A percentile compares a stretch with the other conserved stretches of the same genome.
Conservation (phyloP, 2,888 invertebrate species). For the Baccha elongata region DNA sequence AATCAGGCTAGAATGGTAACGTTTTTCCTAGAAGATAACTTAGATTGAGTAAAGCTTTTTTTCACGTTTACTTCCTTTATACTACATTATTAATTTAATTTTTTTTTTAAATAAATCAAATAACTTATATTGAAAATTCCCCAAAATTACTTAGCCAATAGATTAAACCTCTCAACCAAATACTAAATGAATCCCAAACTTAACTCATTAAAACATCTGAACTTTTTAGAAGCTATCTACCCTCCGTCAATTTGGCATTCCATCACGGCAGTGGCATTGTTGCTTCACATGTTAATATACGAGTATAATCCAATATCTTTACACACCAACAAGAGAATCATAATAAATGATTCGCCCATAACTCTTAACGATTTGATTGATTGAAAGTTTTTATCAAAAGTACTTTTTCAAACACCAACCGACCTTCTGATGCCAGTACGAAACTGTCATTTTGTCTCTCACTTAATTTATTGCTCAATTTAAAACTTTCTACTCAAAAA, state of each 20-base stretch:
- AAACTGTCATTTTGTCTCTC: constrained; percentile 48
- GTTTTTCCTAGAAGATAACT: no score
- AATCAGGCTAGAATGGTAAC: no score
- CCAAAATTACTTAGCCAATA: no score
- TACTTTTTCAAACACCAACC: constrained; percentile 44
- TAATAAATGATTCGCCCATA: constrained; percentile 58
- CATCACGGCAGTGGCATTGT: not conserved
- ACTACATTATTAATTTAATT: no score
- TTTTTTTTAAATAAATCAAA: no score
- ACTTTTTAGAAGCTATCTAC: not conserved
- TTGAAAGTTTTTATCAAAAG: constrained; percentile 54
- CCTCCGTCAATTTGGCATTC: constrained; percentile 24
- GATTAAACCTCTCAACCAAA: no score
- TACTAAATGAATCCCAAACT: no score
- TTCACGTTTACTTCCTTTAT: no score
- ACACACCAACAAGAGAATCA: constrained; percentile 8
- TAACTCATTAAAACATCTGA: not conserved
- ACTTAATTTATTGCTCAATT: constrained; percentile 52
- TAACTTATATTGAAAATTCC: no score
- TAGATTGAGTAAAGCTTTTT: no score
- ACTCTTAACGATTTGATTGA: constrained; percentile 66
- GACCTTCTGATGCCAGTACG: constrained; percentile 9
- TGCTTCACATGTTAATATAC: not conserved
- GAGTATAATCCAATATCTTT: not conserved
- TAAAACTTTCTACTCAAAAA: constrained; percentile 43